phyloP scores from a whole-genome alignment of 2,113 vertebrate genomes.

The Bambusicola thoracicus region DNA sequence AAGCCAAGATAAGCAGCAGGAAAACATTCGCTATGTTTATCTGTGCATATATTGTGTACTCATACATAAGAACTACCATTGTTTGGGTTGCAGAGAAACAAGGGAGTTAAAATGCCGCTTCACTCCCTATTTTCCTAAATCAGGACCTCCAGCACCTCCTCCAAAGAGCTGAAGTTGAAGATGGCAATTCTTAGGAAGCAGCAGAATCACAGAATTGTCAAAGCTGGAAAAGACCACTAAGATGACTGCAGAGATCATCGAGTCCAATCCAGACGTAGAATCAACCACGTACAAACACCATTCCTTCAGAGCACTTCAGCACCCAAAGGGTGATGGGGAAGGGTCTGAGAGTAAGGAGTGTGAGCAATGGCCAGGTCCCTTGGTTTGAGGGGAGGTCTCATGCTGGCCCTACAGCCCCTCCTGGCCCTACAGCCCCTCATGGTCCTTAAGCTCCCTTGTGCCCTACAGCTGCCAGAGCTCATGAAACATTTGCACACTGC shows the following conservation, averaged over 20 bases:
- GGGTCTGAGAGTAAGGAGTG: not conserved
- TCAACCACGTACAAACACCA: not conserved
- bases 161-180: not conserved
- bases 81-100: not conserved
- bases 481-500: no score
- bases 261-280: not conserved
- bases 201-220: not conserved
- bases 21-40: not conserved
- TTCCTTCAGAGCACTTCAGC: not conserved
- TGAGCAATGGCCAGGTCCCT: not conserved
- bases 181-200: not conserved
- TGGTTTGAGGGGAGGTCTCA: not conserved
- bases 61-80: not conserved
- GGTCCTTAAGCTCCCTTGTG: no score
- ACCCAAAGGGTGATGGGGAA: not conserved
- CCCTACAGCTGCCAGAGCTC: no score
- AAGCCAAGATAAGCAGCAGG: constrained; percentile 34
- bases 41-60: not conserved
- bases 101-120: not conserved
- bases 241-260: no score
- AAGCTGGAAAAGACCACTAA: no score
- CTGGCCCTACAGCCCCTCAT: no score
- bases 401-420: no score
- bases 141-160: not conserved
- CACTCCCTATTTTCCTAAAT: not conserved